phyloP scores from a whole-genome alignment of 2,888 invertebrate species.

The Clistopyga incitator region DNA sequence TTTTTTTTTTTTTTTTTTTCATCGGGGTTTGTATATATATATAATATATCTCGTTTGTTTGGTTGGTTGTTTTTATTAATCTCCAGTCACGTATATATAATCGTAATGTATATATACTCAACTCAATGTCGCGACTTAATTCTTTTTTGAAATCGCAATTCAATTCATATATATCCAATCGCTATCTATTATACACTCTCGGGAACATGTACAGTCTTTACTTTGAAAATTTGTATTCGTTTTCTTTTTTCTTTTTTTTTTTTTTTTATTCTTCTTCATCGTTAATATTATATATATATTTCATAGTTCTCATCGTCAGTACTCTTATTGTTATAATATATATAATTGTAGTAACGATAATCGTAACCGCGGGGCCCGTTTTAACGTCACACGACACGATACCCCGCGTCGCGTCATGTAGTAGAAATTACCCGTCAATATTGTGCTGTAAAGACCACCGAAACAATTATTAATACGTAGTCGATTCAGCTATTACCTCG shows the following conservation, averaged over 20 bases:
- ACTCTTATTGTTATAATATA: conserved; percentile 18
- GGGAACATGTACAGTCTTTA: conserved; percentile 79
- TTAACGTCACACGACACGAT: conserved; percentile 31
- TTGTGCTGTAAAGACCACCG: conserved; percentile 76
- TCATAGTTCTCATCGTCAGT: conserved; percentile 38
- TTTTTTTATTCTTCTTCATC: too few relatives aligned
- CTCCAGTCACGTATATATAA: conserved; percentile 29
- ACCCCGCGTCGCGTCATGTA: conserved; percentile 39
- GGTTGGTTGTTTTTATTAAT: conserved; percentile 37
- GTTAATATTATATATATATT: conserved; percentile 22
- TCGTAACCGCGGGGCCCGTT: conserved; percentile 36
- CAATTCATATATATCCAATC: conserved; percentile 69
- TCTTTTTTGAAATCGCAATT: conserved; percentile 44
- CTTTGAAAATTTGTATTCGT: conserved; percentile 68
- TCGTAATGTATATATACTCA: conserved; percentile 50
- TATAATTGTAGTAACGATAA: conserved; percentile 59
- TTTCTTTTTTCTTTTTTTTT: conserved; percentile 42
- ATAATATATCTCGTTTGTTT: conserved; percentile 41
- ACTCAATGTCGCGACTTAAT: conserved; percentile 41
- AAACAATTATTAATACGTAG: conserved; percentile 71
- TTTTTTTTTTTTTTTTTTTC: too few relatives aligned
- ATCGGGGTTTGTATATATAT: conserved; percentile 56
- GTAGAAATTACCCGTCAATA: conserved; percentile 79
- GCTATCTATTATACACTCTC: conserved; percentile 71
- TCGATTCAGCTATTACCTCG: conserved; percentile 66